These are phyloP conservation scores for Muraenolepis orangiensis DNA, from an alignment of 2,797 vertebrate species.

Conservation along the genomic window DNA sequence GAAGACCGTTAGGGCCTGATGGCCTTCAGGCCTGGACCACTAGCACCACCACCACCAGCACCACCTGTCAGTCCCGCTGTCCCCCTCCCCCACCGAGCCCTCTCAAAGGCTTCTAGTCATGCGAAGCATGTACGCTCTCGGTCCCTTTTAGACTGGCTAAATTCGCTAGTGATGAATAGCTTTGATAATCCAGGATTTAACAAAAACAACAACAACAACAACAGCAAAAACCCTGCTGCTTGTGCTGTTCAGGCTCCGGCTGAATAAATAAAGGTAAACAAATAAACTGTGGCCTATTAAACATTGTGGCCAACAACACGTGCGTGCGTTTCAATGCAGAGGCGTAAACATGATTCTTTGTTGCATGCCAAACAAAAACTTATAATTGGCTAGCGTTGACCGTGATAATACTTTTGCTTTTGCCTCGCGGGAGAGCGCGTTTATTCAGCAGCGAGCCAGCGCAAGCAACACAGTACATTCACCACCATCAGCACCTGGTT, in stretches of 20 bases:
- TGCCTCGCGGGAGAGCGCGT: background rate
- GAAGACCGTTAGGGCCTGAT: too few relatives aligned
- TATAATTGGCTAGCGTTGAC: background rate
- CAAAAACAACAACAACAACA: background rate
- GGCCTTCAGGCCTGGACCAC: constrained; percentile 38
- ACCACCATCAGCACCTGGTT: background rate
- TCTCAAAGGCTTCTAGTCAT: background rate
- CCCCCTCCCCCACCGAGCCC: background rate
- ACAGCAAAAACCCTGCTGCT: background rate
- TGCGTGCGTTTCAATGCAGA: too few relatives aligned
- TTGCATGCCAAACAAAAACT: too few relatives aligned
- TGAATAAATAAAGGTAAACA: too few relatives aligned
- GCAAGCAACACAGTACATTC: background rate
- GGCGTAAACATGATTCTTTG: too few relatives aligned
- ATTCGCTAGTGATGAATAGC: background rate
- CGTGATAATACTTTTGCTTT: background rate
- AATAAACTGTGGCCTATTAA: too few relatives aligned
- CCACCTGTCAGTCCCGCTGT: constrained; percentile 15
- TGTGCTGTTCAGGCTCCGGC: background rate
- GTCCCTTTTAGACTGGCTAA: background rate
- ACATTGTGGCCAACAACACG: too few relatives aligned
- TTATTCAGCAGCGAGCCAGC: background rate
- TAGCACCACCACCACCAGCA: constrained; percentile 1
- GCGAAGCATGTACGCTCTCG: background rate
- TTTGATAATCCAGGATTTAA: background rate